Conservation (phyloP, 2,888 invertebrate genomes). For the Nycteola revayana region DNA sequence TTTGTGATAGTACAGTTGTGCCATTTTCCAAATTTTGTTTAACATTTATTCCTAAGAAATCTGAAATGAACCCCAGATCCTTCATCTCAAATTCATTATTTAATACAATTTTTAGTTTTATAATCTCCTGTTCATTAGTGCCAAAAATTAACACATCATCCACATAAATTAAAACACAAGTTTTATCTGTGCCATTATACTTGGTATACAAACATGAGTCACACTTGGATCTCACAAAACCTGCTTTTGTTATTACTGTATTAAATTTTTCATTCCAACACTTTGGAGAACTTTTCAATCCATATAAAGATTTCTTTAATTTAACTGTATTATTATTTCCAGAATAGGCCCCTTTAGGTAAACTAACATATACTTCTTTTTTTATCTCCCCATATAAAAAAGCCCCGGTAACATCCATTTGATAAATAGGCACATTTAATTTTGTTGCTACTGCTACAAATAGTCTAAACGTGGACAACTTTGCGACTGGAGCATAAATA, state of each 20-base stretch:
- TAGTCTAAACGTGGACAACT: conserved; percentile 1
- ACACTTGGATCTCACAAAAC: conserved; percentile 4
- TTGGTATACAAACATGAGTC: conserved; percentile 8
- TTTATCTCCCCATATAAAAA: conserved; percentile 3
- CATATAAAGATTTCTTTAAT: conserved; percentile 8
- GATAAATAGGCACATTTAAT: conserved; percentile 1
- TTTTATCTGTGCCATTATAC: conserved; percentile 3
- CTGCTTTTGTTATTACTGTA: conserved; percentile 4
- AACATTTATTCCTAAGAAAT: conserved; percentile 16
- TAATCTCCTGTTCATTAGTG: conserved; percentile 1
- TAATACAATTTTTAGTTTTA: conserved; percentile 1
- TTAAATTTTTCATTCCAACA: conserved; percentile 8
- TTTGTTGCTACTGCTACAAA: conserved; percentile 4
- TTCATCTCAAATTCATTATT: conserved; percentile 14
- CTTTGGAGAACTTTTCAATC: conserved; percentile 7
- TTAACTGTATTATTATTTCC: conserved; percentile 7
- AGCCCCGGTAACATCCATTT: conserved; percentile 3
- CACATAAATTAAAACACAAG: conserved; percentile 8
- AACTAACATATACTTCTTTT: conserved; percentile 1
- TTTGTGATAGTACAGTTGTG: conserved; percentile 16
- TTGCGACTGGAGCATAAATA: conserved; percentile 4
- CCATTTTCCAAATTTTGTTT: conserved; percentile 17
- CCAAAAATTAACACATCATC: conserved; percentile 10
- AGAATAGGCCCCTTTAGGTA: conserved; percentile 4
- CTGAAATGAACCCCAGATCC: conserved; percentile 9